phyloP scores from a whole-genome alignment of 2,113 vertebrate genomes.

The Upupa epops region DNA sequence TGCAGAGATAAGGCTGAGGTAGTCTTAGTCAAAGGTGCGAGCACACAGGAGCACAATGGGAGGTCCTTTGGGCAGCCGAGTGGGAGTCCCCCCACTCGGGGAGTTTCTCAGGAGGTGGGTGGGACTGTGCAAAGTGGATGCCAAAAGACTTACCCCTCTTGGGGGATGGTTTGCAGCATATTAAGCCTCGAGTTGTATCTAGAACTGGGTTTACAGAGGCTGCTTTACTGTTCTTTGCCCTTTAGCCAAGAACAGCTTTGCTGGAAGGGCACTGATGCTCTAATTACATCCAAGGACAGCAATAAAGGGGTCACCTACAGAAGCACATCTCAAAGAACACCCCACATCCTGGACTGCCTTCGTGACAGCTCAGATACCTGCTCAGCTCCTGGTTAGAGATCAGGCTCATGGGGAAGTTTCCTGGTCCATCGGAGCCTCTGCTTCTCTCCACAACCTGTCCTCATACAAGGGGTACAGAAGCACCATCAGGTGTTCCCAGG shows the following conservation, averaged over 20 bases:
- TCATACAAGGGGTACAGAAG: background rate
- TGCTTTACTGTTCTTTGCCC: background rate
- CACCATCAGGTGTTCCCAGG: fast-evolving
- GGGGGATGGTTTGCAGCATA: background rate
- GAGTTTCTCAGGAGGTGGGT: background rate
- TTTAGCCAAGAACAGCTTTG: background rate
- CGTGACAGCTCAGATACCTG: background rate
- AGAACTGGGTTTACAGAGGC: fast-evolving
- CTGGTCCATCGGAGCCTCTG: background rate
- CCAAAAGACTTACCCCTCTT: background rate
- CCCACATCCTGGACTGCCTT: background rate
- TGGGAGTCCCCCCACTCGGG: fast-evolving
- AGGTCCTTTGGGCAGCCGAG: background rate
- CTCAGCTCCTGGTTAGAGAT: background rate
- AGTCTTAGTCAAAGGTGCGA: background rate
- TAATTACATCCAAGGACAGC: background rate
- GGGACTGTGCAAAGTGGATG: background rate
- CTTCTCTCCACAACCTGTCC: background rate
- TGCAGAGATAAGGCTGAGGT: slow-evolving; percentile 35
- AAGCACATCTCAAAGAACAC: background rate
- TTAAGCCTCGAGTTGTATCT: background rate
- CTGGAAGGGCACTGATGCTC: background rate
- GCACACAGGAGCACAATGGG: fast-evolving
- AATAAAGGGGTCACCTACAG: background rate
- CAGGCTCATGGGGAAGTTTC: background rate